Base-by-base conservation (phyloP, 1,140 invertebrate genomes). In the Reticulitermes speratus region DNA sequence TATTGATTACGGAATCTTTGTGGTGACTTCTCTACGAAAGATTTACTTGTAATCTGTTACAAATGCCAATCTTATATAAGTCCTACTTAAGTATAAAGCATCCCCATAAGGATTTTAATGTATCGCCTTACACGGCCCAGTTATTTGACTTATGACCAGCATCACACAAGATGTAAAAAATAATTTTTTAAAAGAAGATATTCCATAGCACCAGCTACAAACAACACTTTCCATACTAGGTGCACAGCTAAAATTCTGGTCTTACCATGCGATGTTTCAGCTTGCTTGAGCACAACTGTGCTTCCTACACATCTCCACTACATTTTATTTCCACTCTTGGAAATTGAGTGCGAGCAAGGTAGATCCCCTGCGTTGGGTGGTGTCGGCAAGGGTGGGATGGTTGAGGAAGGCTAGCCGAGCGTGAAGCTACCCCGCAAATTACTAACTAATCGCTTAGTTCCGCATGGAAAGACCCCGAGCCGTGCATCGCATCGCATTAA, bases 381-480 rank as follows among this genome's bases (percentile, higher is more conserved):
- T 25, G 45, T 38, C 44, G 23, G 52, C 52, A 30, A 82, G 85
- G 85, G 38, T 12, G 85, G 85, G 85, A 44, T 32, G 23, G 59
- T 23, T n/a, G 84, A 19, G 21, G 38, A 59, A 38, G 44, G 85
- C 19, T 38, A 48, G 25, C 59, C 52, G 75, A 85, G 85, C 52
- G 85, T 44, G 65, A 85, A 85, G 85, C 85, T 85, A 85, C 85
- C 85, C 85, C 85, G 85, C 85, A 85, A 85, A 85, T 85, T 85
- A 85, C 85, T 85, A 59, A 85, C 85, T 85, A 85, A 85, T 85
- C 85, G 85, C 85, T 85, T 85, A 69, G 85, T 85, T 85, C 85
- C 85, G 52, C 85, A 59, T 38, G 55, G 55, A 52, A 52, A 65
- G 38, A 65, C 85, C 30, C 38, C 16, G 65, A 52, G 30, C 65